Conservation (phyloP, 2,797 vertebrate genomes). For the Micrastur ruficollis region DNA sequence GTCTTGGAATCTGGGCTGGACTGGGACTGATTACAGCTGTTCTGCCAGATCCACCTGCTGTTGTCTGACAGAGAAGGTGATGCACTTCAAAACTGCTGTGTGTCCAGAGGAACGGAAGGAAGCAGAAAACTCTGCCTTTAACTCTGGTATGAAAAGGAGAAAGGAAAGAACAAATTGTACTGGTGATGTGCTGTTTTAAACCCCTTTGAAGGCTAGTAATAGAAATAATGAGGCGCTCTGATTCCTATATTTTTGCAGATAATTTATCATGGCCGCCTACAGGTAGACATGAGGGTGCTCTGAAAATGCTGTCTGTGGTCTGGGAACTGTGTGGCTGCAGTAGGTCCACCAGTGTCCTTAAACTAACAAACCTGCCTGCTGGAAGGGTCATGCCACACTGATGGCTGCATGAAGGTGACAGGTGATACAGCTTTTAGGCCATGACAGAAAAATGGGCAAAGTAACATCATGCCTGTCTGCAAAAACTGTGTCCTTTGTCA, state of each 20-base stretch:
- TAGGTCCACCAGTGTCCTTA: background rate
- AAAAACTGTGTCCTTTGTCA: background rate
- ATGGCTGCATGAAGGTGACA: background rate
- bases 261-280: background rate
- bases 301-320: background rate
- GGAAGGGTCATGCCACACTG: background rate
- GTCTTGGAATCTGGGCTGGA: background rate
- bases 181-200: background rate
- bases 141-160: background rate
- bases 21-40: background rate
- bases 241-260: background rate
- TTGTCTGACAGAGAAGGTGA: background rate
- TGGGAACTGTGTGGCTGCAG: background rate
- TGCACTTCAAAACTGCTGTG: background rate
- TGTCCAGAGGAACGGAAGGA: background rate
- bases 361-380: background rate
- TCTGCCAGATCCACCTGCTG: background rate
- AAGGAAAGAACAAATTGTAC: background rate
- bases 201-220: background rate
- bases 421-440: background rate
- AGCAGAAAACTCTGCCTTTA: background rate
- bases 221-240: background rate
- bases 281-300: background rate
- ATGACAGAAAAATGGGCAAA: background rate
- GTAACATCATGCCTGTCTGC: background rate